Base-by-base conservation (phyloP, 2,888 invertebrate genomes). In the Spodoptera littoralis region DNA sequence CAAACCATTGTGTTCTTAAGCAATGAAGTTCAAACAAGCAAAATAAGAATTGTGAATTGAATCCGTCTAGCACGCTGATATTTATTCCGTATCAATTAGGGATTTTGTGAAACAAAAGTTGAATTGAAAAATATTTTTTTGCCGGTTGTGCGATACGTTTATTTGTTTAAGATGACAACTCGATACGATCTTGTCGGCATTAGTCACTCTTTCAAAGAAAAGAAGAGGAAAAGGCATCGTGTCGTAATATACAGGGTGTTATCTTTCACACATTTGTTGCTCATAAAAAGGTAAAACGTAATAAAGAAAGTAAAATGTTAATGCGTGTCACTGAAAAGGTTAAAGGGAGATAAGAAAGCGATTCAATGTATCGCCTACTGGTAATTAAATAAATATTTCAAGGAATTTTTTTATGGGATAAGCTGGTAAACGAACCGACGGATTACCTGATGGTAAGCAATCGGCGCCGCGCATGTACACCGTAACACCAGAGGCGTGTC, bases 261-360 rank as follows among this genome's bases (percentile, higher is more conserved):
- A 77, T 76, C 70, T 56, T 64, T 64, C 41, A 76, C 63, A 79
- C 76, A 56, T 72, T 73, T 76, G 63, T 61, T 73, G 73, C 58
- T 62, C 77, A 80, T 84, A 82, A 81, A 81, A 46, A 36, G 36
- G 36, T 36, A 36, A 36, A 74, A 72, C 70, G 84, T 80, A 73
- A 80, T 84, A 84, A 86, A 79, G 82, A 84, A 87, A 84, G 84
- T 70, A 73, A 87, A 81, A 88, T 88, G 83, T 85, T 84, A 84
- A 84, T 87, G 83, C 65, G 66, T 78, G 80, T 70, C 74, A 52
- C 52, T 55, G 76, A 76, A 87, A 88, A 88, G 85, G 87, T 85
- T 83, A 79, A 66, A 65, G 76, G 60, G 60, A 73, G 85, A 84
- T 87, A 88, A 86, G 81, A 80, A 79, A 78, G 78, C 77, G 80